A percentile compares a stretch with the other conserved stretches of the same genome.
Conservation (phyloP, 2,113 vertebrate species). For the Planiliza haematocheilus region DNA sequence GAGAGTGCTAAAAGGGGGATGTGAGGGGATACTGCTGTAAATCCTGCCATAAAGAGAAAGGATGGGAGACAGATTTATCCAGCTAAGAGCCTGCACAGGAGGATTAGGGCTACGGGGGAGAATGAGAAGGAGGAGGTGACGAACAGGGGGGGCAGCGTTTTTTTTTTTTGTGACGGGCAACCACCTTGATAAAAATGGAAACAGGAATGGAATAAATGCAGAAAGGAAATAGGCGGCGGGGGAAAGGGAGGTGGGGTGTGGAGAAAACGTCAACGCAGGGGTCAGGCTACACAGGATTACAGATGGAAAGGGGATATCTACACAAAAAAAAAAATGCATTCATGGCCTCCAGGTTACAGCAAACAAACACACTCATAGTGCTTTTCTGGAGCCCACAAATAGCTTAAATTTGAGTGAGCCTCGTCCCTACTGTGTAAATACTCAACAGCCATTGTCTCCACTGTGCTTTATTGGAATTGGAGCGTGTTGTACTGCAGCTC, state of each 20-base stretch:
- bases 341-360: conserved; percentile 19
- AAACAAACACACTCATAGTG: conserved; percentile 14
- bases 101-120: conserved; percentile 70
- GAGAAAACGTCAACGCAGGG: conserved; percentile 20
- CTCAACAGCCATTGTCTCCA: conserved; percentile 11
- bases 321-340: conserved; percentile 34
- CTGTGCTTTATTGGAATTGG: conserved; percentile 14
- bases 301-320: conserved; percentile 10
- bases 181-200: conserved; percentile 43
- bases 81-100: conserved; percentile 65
- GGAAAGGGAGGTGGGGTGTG: neutral
- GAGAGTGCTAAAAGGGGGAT: conserved; percentile 51
- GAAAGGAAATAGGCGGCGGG: neutral
- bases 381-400: conserved; percentile 21
- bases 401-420: conserved; percentile 25
- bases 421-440: conserved; percentile 18
- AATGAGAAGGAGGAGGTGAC: conserved; percentile 48
- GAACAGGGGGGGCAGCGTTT: conserved; percentile 18
- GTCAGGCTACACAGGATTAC: conserved; percentile 36
- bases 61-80: conserved; percentile 67
- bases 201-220: conserved; percentile 13
- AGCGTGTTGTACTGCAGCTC: neutral
- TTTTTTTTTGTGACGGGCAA: conserved; percentile 29
- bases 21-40: conserved; percentile 58
- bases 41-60: conserved; percentile 72